Conservation (phyloP, 1,140 invertebrate genomes). For the Anastrepha ludens region DNA sequence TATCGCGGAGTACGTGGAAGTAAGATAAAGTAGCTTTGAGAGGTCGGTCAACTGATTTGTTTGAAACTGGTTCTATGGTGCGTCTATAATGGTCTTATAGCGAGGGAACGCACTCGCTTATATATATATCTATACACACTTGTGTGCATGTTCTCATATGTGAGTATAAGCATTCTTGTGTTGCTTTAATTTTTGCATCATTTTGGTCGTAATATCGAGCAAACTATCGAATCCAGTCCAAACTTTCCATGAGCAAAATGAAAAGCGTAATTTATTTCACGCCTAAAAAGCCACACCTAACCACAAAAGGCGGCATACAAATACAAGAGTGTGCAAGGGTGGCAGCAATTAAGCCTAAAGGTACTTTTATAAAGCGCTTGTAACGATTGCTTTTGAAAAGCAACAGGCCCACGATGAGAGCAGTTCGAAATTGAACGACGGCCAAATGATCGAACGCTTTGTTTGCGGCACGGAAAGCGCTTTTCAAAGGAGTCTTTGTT, state of each 20-base stretch:
- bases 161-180: too few relatives aligned
- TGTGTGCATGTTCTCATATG: too few relatives aligned
- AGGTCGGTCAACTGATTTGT: too few relatives aligned
- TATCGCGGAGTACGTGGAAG: too few relatives aligned
- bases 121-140: too few relatives aligned
- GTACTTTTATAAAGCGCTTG: conserved; percentile 15
- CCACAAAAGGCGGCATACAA: not conserved
- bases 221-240: not conserved
- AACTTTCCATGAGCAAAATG: not conserved
- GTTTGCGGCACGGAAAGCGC: conserved; percentile 27
- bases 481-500: conserved; percentile 34
- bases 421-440: not conserved
- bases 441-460: conserved; percentile 29
- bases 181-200: not conserved
- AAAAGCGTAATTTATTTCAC: conserved; percentile 44
- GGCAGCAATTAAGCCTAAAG: conserved; percentile 18
- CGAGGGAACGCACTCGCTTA: too few relatives aligned
- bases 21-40: too few relatives aligned
- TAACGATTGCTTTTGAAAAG: conserved; percentile 1
- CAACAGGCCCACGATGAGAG: conserved; percentile 1
- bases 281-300: conserved; percentile 29
- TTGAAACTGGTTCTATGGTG: too few relatives aligned
- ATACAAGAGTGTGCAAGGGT: not conserved
- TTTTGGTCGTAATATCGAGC: not conserved
- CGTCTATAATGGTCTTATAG: too few relatives aligned